Conservation (phyloP, 2,113 vertebrate genomes). For the Nanger granti region DNA sequence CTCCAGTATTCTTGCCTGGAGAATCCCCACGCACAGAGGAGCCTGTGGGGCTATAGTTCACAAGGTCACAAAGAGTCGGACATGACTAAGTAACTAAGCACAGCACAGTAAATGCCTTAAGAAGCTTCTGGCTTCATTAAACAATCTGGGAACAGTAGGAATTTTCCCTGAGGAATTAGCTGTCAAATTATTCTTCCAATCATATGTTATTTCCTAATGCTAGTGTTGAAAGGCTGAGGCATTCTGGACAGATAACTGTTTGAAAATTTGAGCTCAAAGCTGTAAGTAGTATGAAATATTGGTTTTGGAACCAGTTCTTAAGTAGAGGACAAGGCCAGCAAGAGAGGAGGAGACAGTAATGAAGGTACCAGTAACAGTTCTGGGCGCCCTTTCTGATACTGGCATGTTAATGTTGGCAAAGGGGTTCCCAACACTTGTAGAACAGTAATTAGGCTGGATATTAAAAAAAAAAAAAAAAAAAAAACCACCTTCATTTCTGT, state of each 20-base stretch:
- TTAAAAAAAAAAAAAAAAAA: not conserved
- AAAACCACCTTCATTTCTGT: not conserved
- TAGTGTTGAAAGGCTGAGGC: constrained; percentile 41
- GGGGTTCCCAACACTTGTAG: not conserved
- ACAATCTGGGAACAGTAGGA: constrained; percentile 18
- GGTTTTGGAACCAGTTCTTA: constrained; percentile 10
- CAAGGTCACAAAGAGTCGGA: not conserved
- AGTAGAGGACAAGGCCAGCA: not conserved
- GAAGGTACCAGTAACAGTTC: not conserved
- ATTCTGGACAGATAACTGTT: constrained; percentile 31
- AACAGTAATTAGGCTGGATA: not conserved
- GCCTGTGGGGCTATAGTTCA: not conserved
- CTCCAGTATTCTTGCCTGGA: not conserved
- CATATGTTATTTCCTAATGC: constrained; percentile 31
- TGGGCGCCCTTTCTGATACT: not conserved
- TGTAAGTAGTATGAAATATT: constrained; percentile 33
- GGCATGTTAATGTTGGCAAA: not conserved
- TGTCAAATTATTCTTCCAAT: constrained; percentile 42
- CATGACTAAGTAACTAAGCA: not conserved
- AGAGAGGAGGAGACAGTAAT: not conserved
- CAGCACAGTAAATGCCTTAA: not conserved
- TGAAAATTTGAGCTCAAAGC: constrained; percentile 17
- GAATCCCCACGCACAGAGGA: not conserved
- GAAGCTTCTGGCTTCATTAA: constrained; percentile 21
- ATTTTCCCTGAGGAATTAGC: constrained; percentile 10